These are phyloP conservation scores for Plebejus argus DNA, from an alignment of 2,888 invertebrate genomes.

Conservation along the genomic window DNA sequence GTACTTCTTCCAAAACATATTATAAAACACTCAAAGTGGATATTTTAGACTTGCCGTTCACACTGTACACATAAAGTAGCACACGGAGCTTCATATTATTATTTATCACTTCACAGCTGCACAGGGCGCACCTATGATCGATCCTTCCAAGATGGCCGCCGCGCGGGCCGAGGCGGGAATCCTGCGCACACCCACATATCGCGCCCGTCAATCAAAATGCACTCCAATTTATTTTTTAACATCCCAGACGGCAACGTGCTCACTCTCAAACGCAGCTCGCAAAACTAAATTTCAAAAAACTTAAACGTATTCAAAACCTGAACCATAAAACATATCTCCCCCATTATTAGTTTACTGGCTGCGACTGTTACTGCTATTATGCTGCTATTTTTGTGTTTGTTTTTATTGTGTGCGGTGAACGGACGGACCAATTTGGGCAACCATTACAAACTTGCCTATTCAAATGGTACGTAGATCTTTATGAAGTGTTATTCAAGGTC, in stretches of 20 bases:
- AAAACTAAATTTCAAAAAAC: conserved; percentile 74
- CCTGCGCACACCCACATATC: conserved; percentile 61
- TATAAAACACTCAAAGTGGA: background rate
- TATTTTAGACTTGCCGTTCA: background rate
- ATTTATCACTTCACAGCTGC: conserved; percentile 77
- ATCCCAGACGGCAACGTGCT: conserved; percentile 57
- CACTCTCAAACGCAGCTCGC: conserved; percentile 61
- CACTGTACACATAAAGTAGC: conserved; percentile 38
- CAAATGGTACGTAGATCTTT: conserved; percentile 52
- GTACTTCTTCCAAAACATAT: background rate
- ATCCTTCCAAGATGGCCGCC: conserved; percentile 77
- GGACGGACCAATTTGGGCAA: conserved; percentile 68
- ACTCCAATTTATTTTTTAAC: conserved; percentile 35
- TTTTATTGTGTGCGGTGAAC: conserved; percentile 73
- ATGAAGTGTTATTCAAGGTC: conserved; percentile 46
- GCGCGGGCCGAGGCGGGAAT: conserved; percentile 68
- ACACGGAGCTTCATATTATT: conserved; percentile 50
- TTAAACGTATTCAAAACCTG: conserved; percentile 74
- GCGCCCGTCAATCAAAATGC: conserved; percentile 58
- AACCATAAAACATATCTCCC: conserved; percentile 80
- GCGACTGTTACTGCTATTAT: conserved; percentile 77
- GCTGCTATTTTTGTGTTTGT: conserved; percentile 74
- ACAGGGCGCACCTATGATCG: conserved; percentile 78
- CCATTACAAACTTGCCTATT: conserved; percentile 61
- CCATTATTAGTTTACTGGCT: conserved; percentile 79